Base-by-base conservation (phyloP, 2,888 invertebrate genomes). In the Agonum fuliginosum region DNA sequence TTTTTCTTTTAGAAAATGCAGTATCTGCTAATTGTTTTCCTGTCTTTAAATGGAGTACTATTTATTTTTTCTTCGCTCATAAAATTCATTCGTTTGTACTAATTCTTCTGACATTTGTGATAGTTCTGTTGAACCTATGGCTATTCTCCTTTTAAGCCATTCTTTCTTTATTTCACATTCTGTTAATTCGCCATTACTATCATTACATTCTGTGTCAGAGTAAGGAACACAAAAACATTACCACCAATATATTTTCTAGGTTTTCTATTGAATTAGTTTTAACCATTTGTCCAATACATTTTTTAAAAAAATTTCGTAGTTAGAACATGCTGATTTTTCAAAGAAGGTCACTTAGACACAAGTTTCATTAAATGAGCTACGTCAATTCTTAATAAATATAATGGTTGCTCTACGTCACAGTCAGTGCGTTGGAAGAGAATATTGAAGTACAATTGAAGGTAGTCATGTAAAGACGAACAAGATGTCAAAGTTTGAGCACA, bases 81-180 rank as follows among this genome's bases (percentile, higher is more conserved):
- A 51, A 51, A 6, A 20, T 19, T 19, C 22, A 22, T 19, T 10
- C 51, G 22, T 19, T 51, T 51, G 51, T 51, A 10, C 22, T 22
- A 51, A 22, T 22, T 51, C 51, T 51, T 51, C 51, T 20, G 51
- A 51, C 19, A 51, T 51, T 22, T 51, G 51, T 19, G 12, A 51
- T 5, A 70, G 19, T 46, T 78, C 74, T n/a, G 43, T 65, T 17
- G 74, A 74, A 46, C 78, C 78, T 12, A 74, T 74, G 12, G 24
- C 48, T 30, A 37, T 22, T 78, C 69, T 78, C 3, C 51, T 43
- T 54, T 62, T 78, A 4, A 78, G 30, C 78, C 78, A 78, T 37
- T 78, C 22, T 24, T 78, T 78, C n/a, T 20, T 24, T 43, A 34
- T 14, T 51, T 78, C 74, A 54, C 74, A 78, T 12, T n/a, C 8